Evolutionary conservation across 2,113 vertebrate species (phyloP).

Genomic region (Emydocephalus ijimae): DNA sequence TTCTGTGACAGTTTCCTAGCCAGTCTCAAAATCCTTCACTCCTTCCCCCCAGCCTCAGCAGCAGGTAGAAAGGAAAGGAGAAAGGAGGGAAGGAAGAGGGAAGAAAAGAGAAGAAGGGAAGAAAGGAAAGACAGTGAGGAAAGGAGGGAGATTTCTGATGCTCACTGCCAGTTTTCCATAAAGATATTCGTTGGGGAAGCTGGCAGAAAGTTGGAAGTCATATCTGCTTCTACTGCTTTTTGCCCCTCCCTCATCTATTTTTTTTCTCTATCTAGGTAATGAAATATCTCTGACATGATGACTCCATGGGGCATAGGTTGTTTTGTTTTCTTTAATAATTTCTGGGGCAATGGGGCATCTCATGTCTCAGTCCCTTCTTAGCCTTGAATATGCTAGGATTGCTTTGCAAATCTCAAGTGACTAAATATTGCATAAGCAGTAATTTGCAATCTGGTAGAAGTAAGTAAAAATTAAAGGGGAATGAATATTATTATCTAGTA

Average conservation of each 20-base stretch:
- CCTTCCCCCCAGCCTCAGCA: neutral
- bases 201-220: neutral
- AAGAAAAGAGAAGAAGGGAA: neutral
- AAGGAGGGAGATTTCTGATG: neutral
- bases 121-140: neutral
- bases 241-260: neutral
- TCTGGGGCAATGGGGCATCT: constrained; percentile 60
- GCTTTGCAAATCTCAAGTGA: constrained; percentile 53
- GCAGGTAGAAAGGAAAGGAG: neutral
- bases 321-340: constrained; percentile 60
- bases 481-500: neutral
- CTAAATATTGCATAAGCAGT: constrained; percentile 31
- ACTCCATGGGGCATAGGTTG: neutral
- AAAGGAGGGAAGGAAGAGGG: no score
- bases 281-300: neutral
- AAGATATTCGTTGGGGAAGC: neutral
- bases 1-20: neutral
- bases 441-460: constrained; percentile 46
- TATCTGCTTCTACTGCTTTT: neutral
- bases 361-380: constrained; percentile 58
- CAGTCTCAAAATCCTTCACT: neutral
- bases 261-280: neutral
- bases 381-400: constrained; percentile 51
- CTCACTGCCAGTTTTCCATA: neutral
- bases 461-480: constrained; percentile 29